Conservation (phyloP, 2,113 vertebrate genomes). For the Uropsilus gracilis region DNA sequence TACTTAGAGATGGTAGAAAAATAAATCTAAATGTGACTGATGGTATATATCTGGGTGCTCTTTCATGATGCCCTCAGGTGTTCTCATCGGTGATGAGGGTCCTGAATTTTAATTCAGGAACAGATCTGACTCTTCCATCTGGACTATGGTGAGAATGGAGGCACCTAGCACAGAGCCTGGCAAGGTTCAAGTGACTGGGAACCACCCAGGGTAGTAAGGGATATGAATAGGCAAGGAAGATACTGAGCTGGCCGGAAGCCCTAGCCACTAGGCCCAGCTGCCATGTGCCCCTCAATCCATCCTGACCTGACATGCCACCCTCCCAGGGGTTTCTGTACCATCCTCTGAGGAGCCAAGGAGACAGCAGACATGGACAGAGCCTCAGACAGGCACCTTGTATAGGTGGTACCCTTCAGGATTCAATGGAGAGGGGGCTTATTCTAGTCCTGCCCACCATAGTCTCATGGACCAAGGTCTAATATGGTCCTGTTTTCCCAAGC, state of each 20-base stretch:
- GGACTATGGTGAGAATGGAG: no score
- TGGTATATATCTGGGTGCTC: no score
- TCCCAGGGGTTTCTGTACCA: background rate
- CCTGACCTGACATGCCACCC: background rate
- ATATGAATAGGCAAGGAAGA: background rate
- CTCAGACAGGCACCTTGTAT: no score
- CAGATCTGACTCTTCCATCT: no score
- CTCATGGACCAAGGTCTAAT: slow-evolving; percentile 64
- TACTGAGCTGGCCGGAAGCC: background rate
- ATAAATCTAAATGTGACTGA: background rate
- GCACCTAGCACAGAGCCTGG: background rate
- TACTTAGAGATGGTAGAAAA: background rate
- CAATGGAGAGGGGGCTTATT: background rate
- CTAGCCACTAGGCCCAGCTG: background rate
- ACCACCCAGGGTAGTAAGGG: background rate
- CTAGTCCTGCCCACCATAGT: background rate
- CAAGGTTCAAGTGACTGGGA: background rate
- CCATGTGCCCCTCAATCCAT: no score
- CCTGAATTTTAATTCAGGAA: no score
- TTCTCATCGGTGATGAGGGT: no score
- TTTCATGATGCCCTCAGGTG: background rate
- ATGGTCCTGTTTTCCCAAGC: slow-evolving; percentile 63
- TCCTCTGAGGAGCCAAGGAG: background rate
- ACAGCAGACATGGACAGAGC: background rate
- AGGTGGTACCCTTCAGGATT: background rate